These are phyloP conservation scores for Diorhabda carinulata DNA, from an alignment of 1,140 invertebrate species.

Conservation along the genomic window DNA sequence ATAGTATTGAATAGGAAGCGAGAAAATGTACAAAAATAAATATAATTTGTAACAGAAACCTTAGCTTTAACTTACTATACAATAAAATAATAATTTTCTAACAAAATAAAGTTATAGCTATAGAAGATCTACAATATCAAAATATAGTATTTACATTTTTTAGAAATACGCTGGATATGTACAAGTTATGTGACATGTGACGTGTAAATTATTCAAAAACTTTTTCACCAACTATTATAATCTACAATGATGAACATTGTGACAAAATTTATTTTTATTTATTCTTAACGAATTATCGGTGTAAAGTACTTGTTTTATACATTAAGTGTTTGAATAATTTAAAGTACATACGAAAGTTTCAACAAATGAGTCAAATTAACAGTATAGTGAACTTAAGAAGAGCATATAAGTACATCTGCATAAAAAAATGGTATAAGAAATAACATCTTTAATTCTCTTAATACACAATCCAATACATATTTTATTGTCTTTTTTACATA, in stretches of 20 bases:
- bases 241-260: too few relatives aligned
- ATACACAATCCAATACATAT: background rate
- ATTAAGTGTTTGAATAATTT: too few relatives aligned
- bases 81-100: slow-evolving; percentile 8
- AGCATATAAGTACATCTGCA: background rate
- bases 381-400: too few relatives aligned
- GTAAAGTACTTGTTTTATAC: too few relatives aligned
- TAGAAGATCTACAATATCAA: slow-evolving; percentile 13
- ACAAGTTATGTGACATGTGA: slow-evolving; percentile 19
- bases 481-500: background rate
- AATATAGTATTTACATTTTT: slow-evolving; percentile 22
- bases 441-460: too few relatives aligned
- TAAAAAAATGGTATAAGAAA: background rate
- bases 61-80: slow-evolving; percentile 5
- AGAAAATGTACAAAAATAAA: slow-evolving; percentile 3
- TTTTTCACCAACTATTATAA: background rate
- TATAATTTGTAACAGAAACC: background rate
- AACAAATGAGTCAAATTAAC: too few relatives aligned
- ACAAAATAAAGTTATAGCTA: slow-evolving; percentile 6
- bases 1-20: slow-evolving; percentile 9
- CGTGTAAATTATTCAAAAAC: background rate
- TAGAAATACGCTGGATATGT: slow-evolving; percentile 20
- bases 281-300: too few relatives aligned
- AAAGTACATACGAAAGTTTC: too few relatives aligned
- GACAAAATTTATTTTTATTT: too few relatives aligned